Percentiles rank a stretch among this genome's conserved stretches.
Evolutionary conservation across 1,140 invertebrate species (phyloP).

Genomic region (Leptinotarsa texana): DNA sequence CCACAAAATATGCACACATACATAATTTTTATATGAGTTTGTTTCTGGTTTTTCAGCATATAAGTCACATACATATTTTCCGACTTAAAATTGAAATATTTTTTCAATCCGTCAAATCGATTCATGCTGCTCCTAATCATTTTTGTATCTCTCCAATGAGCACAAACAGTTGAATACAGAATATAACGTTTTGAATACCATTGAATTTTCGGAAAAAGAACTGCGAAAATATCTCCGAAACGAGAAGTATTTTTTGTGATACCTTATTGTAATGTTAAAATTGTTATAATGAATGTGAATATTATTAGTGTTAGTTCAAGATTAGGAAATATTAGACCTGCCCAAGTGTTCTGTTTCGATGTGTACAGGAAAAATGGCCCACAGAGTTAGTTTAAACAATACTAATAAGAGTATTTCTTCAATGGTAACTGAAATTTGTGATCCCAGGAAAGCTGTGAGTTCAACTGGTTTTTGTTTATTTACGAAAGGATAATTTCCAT

Average conservation of each 20-base stretch:
- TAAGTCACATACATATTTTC: background rate
- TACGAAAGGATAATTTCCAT: no score
- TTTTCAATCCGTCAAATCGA: background rate
- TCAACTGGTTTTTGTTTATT: no score
- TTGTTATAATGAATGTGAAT: conserved; percentile 50
- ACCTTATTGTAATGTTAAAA: conserved; percentile 47
- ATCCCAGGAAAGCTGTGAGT: no score
- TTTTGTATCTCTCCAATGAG: background rate
- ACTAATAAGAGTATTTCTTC: no score
- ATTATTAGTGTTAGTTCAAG: conserved; percentile 42
- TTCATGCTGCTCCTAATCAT: background rate
- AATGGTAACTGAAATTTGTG: no score
- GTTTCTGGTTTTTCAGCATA: conserved; percentile 10
- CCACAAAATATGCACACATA: conserved; percentile 24
- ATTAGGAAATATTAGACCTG: conserved; percentile 34
- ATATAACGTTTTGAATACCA: conserved; percentile 24
- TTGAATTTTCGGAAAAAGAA: conserved; percentile 33
- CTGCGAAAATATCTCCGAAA: conserved; percentile 42
- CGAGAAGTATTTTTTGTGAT: conserved; percentile 52
- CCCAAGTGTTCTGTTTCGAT: background rate
- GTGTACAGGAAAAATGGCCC: no score
- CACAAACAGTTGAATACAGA: background rate
- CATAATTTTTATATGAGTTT: conserved; percentile 11
- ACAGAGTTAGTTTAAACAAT: no score
- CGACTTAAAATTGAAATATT: background rate